phyloP scores from a whole-genome alignment of 2,888 invertebrate genomes.

The Synergus gifuensis region DNA sequence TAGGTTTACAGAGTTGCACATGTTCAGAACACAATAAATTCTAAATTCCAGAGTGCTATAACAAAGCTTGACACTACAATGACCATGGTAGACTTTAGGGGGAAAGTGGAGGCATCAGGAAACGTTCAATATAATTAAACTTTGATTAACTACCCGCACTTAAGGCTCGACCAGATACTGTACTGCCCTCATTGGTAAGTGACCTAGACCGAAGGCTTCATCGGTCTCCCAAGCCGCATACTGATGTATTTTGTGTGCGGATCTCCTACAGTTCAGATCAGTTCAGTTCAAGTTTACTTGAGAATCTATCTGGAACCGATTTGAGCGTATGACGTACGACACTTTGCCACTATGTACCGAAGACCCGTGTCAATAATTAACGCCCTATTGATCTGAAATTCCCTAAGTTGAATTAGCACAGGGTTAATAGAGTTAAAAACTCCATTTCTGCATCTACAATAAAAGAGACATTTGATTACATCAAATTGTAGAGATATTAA shows the following conservation, averaged over 20 bases:
- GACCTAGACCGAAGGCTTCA: conserved; percentile 56
- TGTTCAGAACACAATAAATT: neutral
- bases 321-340: conserved; percentile 23
- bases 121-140: conserved; percentile 63
- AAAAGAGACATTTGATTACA: neutral
- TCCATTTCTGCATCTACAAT: neutral
- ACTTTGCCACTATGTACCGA: conserved; percentile 35
- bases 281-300: conserved; percentile 19
- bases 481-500: no score
- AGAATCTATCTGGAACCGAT: conserved; percentile 5
- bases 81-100: conserved; percentile 26
- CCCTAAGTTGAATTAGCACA: neutral
- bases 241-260: conserved; percentile 55
- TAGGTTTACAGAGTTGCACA: conserved; percentile 4
- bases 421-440: neutral
- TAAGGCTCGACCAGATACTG: conserved; percentile 50
- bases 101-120: conserved; percentile 52
- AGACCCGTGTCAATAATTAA: conserved; percentile 57
- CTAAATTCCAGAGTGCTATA: neutral
- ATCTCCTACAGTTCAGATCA: conserved; percentile 52
- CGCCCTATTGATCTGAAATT: conserved; percentile 49
- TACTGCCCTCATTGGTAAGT: conserved; percentile 60
- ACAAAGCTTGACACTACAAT: conserved; percentile 24
- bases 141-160: conserved; percentile 68
- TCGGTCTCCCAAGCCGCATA: conserved; percentile 24